Percentiles rank a stretch among this genome's conserved stretches.
phyloP scores from a whole-genome alignment of 2,888 invertebrate genomes.

The Drosophila meridiana region DNA sequence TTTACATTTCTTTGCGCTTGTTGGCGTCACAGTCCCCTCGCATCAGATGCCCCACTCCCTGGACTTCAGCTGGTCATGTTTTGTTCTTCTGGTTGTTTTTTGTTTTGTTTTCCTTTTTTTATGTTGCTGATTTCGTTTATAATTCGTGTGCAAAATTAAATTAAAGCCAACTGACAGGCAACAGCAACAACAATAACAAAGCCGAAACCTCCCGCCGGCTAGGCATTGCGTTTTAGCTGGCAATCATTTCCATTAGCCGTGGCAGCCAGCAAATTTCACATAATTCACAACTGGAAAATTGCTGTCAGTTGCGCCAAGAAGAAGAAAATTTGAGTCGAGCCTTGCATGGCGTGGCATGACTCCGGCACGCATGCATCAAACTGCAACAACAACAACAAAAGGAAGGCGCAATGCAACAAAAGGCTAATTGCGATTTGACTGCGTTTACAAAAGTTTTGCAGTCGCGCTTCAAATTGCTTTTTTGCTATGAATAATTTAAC shows the following conservation, averaged over 20 bases:
- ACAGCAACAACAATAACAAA: conserved; percentile 23
- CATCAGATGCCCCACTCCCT: conserved; percentile 1
- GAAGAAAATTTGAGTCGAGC: conserved; percentile 64
- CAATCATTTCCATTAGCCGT: conserved; percentile 77
- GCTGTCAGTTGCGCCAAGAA: conserved; percentile 69
- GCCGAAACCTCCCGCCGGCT: conserved; percentile 34
- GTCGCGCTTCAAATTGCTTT: conserved; percentile 66
- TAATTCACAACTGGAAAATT: conserved; percentile 80
- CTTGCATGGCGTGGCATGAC: conserved; percentile 53
- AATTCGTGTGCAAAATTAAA: conserved; percentile 80
- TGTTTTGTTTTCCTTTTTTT: conserved; percentile 10
- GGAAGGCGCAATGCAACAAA: conserved; percentile 63
- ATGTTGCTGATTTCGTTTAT: conserved; percentile 74
- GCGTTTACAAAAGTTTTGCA: conserved; percentile 71
- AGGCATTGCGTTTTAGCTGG: conserved; percentile 76
- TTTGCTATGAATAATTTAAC: conserved; percentile 78
- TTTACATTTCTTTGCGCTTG: conserved; percentile 82
- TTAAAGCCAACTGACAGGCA: conserved; percentile 77
- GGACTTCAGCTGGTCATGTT: conserved; percentile 56
- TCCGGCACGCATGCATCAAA: conserved; percentile 76
- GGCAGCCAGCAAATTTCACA: conserved; percentile 76
- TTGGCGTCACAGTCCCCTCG: conserved; percentile 51
- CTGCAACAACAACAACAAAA: conserved; percentile 53
- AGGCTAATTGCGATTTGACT: conserved; percentile 80
- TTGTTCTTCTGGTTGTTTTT: conserved; percentile 46